Base-by-base conservation (phyloP, 2,797 vertebrate genomes). In the Triplophysa bombifrons region DNA sequence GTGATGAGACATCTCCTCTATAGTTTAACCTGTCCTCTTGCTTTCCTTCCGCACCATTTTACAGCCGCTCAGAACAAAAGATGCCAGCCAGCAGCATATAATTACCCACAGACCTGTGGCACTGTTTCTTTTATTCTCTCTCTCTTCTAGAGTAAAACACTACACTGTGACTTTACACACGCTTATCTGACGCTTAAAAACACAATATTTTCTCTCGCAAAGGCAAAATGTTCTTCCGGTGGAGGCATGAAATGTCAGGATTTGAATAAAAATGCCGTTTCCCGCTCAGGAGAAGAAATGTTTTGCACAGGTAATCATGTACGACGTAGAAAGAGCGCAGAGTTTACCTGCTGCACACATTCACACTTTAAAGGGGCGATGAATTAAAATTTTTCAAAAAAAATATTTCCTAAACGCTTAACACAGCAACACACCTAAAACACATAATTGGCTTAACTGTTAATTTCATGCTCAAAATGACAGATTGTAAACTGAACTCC, bases 21-120 rank as follows among this genome's bases (percentile, higher is more conserved):
- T 69, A 68, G 58, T 81, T 80, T 78, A 84, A 84, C 75, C 83
- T 72, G 53, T 84, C 78, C 60, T 61, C 80, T 58, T 55, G 64
- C 38, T 73, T 72, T 38, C 44, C 74, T 66, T 73, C 44, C 44
- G 51, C 72, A 68, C 83, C 51, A 74, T 80, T 51, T 68, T 80
- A 71, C 27, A 60, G 48, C 34, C 3, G 64, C 73, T 66, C 69
- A 34, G 78, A 84, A 84, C 80, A 84, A 84, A 82, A 73, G 75
- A 72, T 34, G 22, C 6, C 19, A 58, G 50, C 27, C 16, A 7
- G 70, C 81, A 78, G 79, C 48, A 27, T 84, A 56, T 83, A 83
- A 82, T 84, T 83, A 82, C 27, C 66, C 60, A 30, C 22, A 50
- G 17, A 38, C 60, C 51, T 74, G 64, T 27, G 66, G 34, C 19